Percentiles rank a stretch among this genome's conserved stretches.
phyloP scores from a whole-genome alignment of 2,888 invertebrate genomes.

The Germaria angustata region DNA sequence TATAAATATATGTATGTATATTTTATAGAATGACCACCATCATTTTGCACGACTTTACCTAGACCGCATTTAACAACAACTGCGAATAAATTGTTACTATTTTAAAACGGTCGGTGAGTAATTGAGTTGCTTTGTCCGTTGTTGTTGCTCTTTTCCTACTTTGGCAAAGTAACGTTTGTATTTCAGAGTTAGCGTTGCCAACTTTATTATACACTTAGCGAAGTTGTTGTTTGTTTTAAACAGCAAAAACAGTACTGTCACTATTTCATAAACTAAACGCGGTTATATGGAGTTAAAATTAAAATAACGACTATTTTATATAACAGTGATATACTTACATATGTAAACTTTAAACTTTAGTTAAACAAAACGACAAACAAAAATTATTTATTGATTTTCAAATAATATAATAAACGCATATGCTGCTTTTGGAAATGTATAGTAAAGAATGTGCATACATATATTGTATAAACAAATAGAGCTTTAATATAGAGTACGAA shows the following conservation, averaged over 20 bases:
- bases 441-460: too few species aligned
- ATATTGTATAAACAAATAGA: too few species aligned
- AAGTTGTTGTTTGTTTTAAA: background rate
- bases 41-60: conserved; percentile 50
- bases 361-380: too few species aligned
- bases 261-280: background rate
- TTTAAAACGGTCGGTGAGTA: conserved; percentile 49
- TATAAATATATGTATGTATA: background rate
- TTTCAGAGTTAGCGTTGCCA: conserved; percentile 59
- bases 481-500: too few species aligned
- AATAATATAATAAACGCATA: too few species aligned
- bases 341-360: too few species aligned
- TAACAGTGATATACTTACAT: too few species aligned
- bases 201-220: conserved; percentile 15
- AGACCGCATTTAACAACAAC: conserved; percentile 65
- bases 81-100: conserved; percentile 48
- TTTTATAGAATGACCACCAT: conserved; percentile 18
- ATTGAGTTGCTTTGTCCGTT: conserved; percentile 42
- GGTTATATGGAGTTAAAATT: too few species aligned
- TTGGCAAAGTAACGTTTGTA: conserved; percentile 33
- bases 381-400: too few species aligned
- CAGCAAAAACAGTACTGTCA: background rate
- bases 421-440: too few species aligned
- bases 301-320: too few species aligned
- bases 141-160: conserved; percentile 28